These are phyloP conservation scores for Oncorhynchus masou DNA, from an alignment of 2,113 vertebrate species.

Conservation along the genomic window DNA sequence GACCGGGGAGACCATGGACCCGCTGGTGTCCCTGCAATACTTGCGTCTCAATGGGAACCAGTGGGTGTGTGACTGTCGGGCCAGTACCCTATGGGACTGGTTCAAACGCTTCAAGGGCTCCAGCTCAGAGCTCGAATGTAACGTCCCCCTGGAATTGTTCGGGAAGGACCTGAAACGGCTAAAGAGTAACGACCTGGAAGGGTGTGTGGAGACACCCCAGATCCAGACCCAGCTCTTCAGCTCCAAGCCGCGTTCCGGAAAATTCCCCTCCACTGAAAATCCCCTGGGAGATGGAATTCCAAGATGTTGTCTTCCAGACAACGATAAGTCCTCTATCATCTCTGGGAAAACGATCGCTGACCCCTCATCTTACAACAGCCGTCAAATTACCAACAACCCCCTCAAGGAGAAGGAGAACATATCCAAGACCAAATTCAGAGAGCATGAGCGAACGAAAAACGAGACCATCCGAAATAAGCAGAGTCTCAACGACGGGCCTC, in stretches of 20 bases:
- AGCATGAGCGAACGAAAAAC: slow-evolving; percentile 82
- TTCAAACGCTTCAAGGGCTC: slow-evolving; percentile 95
- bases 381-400: slow-evolving; percentile 84
- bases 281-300: slow-evolving; percentile 69
- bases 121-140: slow-evolving; percentile 90
- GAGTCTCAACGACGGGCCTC: slow-evolving; percentile 87
- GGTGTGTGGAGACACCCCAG: slow-evolving; percentile 80
- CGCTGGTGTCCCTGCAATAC: slow-evolving; percentile 88
- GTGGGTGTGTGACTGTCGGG: slow-evolving; percentile 97
- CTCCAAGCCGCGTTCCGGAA: slow-evolving; percentile 77
- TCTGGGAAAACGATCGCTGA: slow-evolving; percentile 81
- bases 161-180: slow-evolving; percentile 89
- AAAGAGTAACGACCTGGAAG: slow-evolving; percentile 82
- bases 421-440: slow-evolving; percentile 84
- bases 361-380: slow-evolving; percentile 78
- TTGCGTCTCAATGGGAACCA: slow-evolving; percentile 94
- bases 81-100: slow-evolving; percentile 94
- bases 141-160: slow-evolving; percentile 78
- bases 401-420: slow-evolving; percentile 91
- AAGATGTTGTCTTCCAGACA: slow-evolving; percentile 88
- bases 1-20: slow-evolving; percentile 85
- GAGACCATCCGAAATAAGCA: slow-evolving; percentile 85
- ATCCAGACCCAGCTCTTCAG: slow-evolving; percentile 82
- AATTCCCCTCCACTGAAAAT: slow-evolving; percentile 74
- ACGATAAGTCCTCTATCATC: slow-evolving; percentile 88